Conservation (phyloP, 1,140 invertebrate species). For the Caenorhabditis latens region DNA sequence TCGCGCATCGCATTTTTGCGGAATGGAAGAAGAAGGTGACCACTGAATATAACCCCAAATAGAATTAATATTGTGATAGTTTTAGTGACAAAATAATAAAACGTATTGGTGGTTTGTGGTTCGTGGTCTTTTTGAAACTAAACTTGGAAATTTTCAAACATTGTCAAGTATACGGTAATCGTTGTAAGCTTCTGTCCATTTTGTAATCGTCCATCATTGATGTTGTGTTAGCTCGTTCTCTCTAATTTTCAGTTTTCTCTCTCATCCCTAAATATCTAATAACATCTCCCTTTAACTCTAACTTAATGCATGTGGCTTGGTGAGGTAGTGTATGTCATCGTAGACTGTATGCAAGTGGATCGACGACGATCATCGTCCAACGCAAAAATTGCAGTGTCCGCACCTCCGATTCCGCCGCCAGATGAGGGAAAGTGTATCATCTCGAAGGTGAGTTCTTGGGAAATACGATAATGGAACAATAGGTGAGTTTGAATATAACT, state of each 20-base stretch:
- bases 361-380: slow-evolving; percentile 52
- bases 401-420: slow-evolving; percentile 75
- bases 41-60: neutral
- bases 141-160: neutral
- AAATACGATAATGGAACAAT: too few relatives aligned
- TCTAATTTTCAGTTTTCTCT: slow-evolving; percentile 8
- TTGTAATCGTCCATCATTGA: neutral
- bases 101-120: slow-evolving; percentile 44
- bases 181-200: neutral
- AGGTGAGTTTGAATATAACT: slow-evolving; percentile 56
- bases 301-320: slow-evolving; percentile 55
- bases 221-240: neutral
- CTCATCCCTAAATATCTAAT: slow-evolving; percentile 8
- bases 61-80: slow-evolving; percentile 31
- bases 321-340: slow-evolving; percentile 11
- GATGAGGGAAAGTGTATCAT: slow-evolving; percentile 71
- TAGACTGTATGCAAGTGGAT: slow-evolving; percentile 38
- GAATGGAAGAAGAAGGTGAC: slow-evolving; percentile 76
- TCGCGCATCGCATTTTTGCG: slow-evolving; percentile 76
- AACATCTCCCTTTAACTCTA: slow-evolving; percentile 26
- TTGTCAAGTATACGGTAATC: slow-evolving; percentile 40
- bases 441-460: slow-evolving; percentile 57
- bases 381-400: slow-evolving; percentile 72
- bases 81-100: slow-evolving; percentile 26
- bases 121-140: slow-evolving; percentile 26